Base-by-base conservation (phyloP, 2,888 invertebrate species). In the Cosmopolites sordidus region DNA sequence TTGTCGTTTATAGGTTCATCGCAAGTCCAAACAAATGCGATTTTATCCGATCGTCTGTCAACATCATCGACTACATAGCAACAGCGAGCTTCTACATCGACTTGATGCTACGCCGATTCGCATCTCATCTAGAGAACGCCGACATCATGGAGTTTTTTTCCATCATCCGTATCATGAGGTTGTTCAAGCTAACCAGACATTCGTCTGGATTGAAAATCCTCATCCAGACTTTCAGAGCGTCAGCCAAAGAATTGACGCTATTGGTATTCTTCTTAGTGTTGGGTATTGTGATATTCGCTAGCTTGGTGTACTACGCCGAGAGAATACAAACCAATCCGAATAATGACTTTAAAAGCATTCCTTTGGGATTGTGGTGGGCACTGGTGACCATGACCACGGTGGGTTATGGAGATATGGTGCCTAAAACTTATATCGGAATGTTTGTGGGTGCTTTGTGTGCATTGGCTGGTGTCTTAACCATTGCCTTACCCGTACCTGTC, bases 381-480 rank as follows among this genome's bases (percentile, higher is more conserved):
- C 83, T 97, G 76, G 96, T 97, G 62, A 97, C 97, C 63, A 97
- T 98, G 97, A 98, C 97, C 64, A 95, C 94, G 0, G 96, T 97
- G 54, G 97, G 97, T 40, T 98, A 97, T 74, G 97, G 97, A 54
- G 96, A 97, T 76, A 97, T 97, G 95, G 94, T 90, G 64, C 96
- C 97, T 58, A 96, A 96, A 76, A 97, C 97, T 39, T 97, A 97
- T 74, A 89, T 94, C 60, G 97, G 97, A 62, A 97, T 97, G 97
- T 94, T 97, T 73, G 96, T 97, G 62, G 97, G 97, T 63, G 95
- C 96, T 12, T 82, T 99, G 43, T 99, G 98, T 77, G 98, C 99
- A 59, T 82, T 99, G 63, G 94, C 96, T 69, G 99, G 99, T 77
- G 98, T 99, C 68, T 81, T 99, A 68, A 98, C 97, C 72, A 95